Percentiles rank a stretch among this genome's conserved stretches.
Conservation (phyloP, 92 coral and sea anemone genomes). For the Zoanthus sansibaricus region DNA sequence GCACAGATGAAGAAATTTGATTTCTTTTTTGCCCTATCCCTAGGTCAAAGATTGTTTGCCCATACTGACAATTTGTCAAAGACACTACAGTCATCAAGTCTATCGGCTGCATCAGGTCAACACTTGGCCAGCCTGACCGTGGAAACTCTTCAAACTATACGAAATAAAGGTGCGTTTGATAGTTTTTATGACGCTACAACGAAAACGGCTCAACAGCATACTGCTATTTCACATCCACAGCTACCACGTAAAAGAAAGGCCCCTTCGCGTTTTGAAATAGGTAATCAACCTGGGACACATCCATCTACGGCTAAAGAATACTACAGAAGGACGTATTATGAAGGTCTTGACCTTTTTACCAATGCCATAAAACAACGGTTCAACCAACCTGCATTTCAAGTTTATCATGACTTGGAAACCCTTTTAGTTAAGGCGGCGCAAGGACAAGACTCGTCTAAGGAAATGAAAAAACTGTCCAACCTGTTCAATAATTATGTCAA, state of each 20-base stretch:
- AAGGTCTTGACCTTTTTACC: slow-evolving; percentile 51
- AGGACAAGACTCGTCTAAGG: slow-evolving; percentile 56
- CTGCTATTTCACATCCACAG: slow-evolving; percentile 49
- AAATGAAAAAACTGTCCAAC: slow-evolving; percentile 22
- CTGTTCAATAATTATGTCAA: slow-evolving; percentile 50
- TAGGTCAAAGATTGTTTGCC: slow-evolving; percentile 26
- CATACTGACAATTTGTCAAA: slow-evolving; percentile 55
- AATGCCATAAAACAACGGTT: slow-evolving; percentile 48
- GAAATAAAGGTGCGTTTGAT: slow-evolving; percentile 56
- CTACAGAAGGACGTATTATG: slow-evolving; percentile 51
- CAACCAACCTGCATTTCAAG: slow-evolving; percentile 64
- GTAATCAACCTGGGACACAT: slow-evolving; percentile 37
- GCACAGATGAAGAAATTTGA: background rate
- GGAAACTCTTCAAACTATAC: slow-evolving; percentile 42
- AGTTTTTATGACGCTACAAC: slow-evolving; percentile 42
- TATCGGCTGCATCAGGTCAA: slow-evolving; percentile 49
- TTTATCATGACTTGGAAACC: slow-evolving; percentile 46
- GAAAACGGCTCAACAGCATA: slow-evolving; percentile 53
- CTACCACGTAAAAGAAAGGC: slow-evolving; percentile 59
- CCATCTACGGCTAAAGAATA: slow-evolving; percentile 59
- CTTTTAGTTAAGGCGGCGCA: slow-evolving; percentile 49
- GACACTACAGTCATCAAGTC: slow-evolving; percentile 37
- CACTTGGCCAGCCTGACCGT: slow-evolving; percentile 47
- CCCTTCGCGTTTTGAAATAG: slow-evolving; percentile 53
- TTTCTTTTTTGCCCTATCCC: slow-evolving; percentile 14